These are phyloP conservation scores for Drosophila jambulina DNA, from an alignment of 1,140 invertebrate species.

Conservation along the genomic window DNA sequence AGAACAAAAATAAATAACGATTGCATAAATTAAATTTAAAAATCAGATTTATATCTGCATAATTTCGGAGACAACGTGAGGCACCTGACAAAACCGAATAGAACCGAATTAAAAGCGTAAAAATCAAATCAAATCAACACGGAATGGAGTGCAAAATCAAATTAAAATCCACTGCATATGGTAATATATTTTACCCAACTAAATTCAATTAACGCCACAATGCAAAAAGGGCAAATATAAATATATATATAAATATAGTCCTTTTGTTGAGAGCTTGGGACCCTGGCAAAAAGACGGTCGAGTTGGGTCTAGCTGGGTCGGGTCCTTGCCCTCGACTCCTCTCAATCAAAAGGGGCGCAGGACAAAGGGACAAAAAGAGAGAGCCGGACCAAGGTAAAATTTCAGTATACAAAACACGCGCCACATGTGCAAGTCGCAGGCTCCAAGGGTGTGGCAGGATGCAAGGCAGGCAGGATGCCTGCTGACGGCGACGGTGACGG, in stretches of 20 bases:
- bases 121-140: slow-evolving; percentile 48
- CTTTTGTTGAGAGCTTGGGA: slow-evolving; percentile 47
- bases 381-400: slow-evolving; percentile 62
- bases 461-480: slow-evolving; percentile 14
- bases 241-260: slow-evolving; percentile 5
- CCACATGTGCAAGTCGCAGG: slow-evolving; percentile 34
- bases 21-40: slow-evolving; percentile 68
- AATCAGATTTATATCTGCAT: slow-evolving; percentile 65
- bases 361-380: slow-evolving; percentile 25
- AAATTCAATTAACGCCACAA: slow-evolving; percentile 81
- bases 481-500: slow-evolving; percentile 54
- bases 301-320: slow-evolving; percentile 16
- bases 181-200: slow-evolving; percentile 61
- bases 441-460: slow-evolving; percentile 16
- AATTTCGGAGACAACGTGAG: slow-evolving; percentile 61
- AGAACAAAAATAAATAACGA: slow-evolving; percentile 14
- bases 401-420: slow-evolving; percentile 76
- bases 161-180: slow-evolving; percentile 70
- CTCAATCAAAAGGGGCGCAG: slow-evolving; percentile 33
- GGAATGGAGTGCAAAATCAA: slow-evolving; percentile 56
- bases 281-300: slow-evolving; percentile 44
- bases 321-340: slow-evolving; percentile 72
- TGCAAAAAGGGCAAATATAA: slow-evolving; percentile 51
- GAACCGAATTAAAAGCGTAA: slow-evolving; percentile 27
- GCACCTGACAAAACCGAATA: slow-evolving; percentile 44